Base-by-base conservation (phyloP, 2,888 invertebrate genomes). In the Ptychoptera albimana region DNA sequence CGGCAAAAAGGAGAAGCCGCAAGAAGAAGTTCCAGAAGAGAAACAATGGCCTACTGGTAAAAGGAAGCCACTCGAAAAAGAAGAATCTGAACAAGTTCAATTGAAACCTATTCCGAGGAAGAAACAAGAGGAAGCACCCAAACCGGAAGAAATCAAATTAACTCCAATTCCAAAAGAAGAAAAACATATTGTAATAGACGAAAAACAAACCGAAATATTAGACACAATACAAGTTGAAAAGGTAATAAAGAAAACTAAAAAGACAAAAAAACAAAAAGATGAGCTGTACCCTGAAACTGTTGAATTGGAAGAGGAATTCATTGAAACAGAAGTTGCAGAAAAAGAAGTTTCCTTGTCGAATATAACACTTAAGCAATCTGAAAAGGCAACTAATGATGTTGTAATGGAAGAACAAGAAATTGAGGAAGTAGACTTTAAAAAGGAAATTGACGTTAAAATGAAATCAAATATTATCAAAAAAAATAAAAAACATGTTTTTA, bases 371-470 rank as follows among this genome's bases (percentile, higher is more conserved):
- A 23, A 30, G n/a, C 32, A 44, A 12, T 32, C 10, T 11, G 39
- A 39, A 23, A 34, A 39, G 16, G 14, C 14, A 44, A 39, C 23
- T 35, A 16, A 32, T 34, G 31, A 15, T 13, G 36, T 11, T 9
- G 16, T 36, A 6, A 36, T 38, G 7, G 45, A 32, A 8, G 15
- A 31, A 8, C 31, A n/a, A 2, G 31, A 39, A 39, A 37, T 31
- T 13, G 44, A 62, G 51, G 60, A 66, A 11, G 60, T 65, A 45
- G 59, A 63, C 45, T 69, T 67, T 42, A 69, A 67, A 48, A 72
- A 72, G 56, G 72, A 72, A 48, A 71, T 75, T 49, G 71, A 70
- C 51, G 67, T 75, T 51, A 73, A 71, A 52, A 55, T 71, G 38
- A 60, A 64, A 31, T 72, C 73, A 1, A 71, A 71, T 52, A 64